Evolutionary conservation across 2,888 invertebrate genomes (phyloP), one percentile per base, ranked within the genome.

Genomic region (Lasioglossum leucozonium): DNA sequence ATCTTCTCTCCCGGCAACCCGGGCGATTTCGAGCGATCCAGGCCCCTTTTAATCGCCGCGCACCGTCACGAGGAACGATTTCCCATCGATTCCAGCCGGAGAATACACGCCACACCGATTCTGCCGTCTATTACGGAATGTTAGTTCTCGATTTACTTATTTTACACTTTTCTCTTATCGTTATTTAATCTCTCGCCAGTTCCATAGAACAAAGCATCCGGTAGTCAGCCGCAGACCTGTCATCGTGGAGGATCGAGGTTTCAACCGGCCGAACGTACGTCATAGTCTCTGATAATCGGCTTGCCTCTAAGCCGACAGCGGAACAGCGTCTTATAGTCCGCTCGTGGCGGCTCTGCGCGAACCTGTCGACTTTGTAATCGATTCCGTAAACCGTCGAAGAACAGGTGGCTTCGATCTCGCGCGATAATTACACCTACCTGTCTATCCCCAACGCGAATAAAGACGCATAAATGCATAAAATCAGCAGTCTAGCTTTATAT

Each of bases 281-380:
- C 34, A 47, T 62, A 79, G 42, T 62, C 55, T 2, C 37, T 44
- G 22, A 71, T 77, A 80, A 85, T 85, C 84, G 80, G 84, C 77
- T 84, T 73, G 65, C 62, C 76, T 65, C 65, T 84, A 83, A 85
- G 85, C 77, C 44, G 84, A 84, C 85, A 77, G 85, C 69, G 62
- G 62, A 84, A 74, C 79, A 71, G 37, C 80, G 72, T 79, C 79
- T 79, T 79, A 79, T 58, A 73, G 73, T 83, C 55, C 72, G 74
- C 82, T 62, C 73, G 79, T 76, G 79, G 78, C 77, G 72, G 78
- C 82, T 82, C 37, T 74, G 72, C 76, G 55, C 72, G 62, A 76
- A 65, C 74, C 77, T 84, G 84, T 84, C 82, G 75, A 82, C 75
- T 73, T 62, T 75, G 74, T 76, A 83, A 79, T 83, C 83, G 83